Conservation (phyloP, 2,113 vertebrate species). For the Perccottus glenii region DNA sequence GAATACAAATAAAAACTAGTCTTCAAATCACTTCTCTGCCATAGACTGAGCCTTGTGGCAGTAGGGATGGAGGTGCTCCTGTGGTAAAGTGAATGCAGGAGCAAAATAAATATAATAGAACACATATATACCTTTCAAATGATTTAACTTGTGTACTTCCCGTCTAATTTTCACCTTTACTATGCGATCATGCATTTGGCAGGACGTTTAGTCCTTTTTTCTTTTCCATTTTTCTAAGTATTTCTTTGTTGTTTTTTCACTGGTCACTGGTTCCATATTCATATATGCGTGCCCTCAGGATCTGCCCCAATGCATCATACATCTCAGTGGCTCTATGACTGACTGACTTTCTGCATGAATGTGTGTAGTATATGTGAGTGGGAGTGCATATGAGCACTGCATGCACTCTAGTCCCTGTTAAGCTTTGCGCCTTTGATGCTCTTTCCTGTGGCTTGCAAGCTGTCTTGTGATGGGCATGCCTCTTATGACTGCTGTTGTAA, state of each 20-base stretch:
- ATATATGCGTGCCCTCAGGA: slow-evolving; percentile 39
- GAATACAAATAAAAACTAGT: too few species aligned
- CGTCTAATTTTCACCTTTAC: too few species aligned
- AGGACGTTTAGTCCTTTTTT: slow-evolving; percentile 13
- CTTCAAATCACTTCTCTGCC: too few species aligned
- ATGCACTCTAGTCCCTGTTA: slow-evolving; percentile 40
- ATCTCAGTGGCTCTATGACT: slow-evolving; percentile 26
- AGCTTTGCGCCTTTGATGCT: slow-evolving; percentile 58
- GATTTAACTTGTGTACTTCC: too few species aligned
- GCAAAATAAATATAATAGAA: too few species aligned
- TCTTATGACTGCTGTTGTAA: slow-evolving; percentile 22
- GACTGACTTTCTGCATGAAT: slow-evolving; percentile 10
- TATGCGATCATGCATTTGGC: slow-evolving; percentile 14
- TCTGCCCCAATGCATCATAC: slow-evolving; percentile 32
- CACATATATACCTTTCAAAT: too few species aligned
- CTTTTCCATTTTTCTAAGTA: slow-evolving; percentile 10
- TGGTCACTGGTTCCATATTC: slow-evolving; percentile 41
- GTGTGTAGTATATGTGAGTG: slow-evolving; percentile 15
- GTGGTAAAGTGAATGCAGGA: too few species aligned
- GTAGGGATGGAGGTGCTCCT: too few species aligned
- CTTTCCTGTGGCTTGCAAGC: slow-evolving; percentile 46
- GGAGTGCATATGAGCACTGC: slow-evolving; percentile 30
- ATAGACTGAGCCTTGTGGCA: too few species aligned
- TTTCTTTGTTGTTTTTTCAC: slow-evolving; percentile 30
- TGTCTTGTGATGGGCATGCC: slow-evolving; percentile 42